Conservation (phyloP, 2,888 invertebrate genomes). For the Lasioglossum calceatum region DNA sequence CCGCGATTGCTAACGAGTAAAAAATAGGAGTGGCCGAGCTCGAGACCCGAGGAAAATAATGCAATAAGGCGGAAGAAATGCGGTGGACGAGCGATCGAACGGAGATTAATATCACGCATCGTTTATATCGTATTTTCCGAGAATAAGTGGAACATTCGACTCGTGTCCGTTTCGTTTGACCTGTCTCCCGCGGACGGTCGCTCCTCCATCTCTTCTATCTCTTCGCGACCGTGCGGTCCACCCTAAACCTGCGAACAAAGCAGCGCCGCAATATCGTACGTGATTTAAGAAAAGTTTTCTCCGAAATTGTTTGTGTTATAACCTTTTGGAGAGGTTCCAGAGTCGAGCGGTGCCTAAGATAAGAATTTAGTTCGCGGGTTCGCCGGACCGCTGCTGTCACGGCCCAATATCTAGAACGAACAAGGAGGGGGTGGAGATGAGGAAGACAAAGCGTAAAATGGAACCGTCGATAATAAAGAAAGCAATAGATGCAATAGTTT, state of each 20-base stretch:
- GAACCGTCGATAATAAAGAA: conserved; percentile 7
- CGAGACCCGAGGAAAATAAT: neutral
- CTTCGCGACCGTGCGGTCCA: neutral
- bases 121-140: conserved; percentile 47
- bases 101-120: conserved; percentile 55
- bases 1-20: neutral
- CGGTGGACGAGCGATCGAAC: conserved; percentile 1
- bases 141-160: conserved; percentile 42
- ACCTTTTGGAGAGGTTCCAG: conserved; percentile 68
- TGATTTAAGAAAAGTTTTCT: conserved; percentile 71
- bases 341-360: conserved; percentile 60
- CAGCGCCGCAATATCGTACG: conserved; percentile 68
- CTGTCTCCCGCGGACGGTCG: conserved; percentile 26
- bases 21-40: neutral
- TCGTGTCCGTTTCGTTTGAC: conserved; percentile 53
- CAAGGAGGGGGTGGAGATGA: conserved; percentile 44
- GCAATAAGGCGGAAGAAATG: neutral
- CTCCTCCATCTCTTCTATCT: neutral
- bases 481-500: conserved; percentile 26
- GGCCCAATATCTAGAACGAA: conserved; percentile 58
- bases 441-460: conserved; percentile 32
- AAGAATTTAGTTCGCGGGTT: conserved; percentile 63
- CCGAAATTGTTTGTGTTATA: conserved; percentile 69
- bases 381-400: conserved; percentile 61
- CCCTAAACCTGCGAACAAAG: conserved; percentile 52